Conservation (phyloP, 2,797 vertebrate genomes). For the Melanotaenia parkinsoni region DNA sequence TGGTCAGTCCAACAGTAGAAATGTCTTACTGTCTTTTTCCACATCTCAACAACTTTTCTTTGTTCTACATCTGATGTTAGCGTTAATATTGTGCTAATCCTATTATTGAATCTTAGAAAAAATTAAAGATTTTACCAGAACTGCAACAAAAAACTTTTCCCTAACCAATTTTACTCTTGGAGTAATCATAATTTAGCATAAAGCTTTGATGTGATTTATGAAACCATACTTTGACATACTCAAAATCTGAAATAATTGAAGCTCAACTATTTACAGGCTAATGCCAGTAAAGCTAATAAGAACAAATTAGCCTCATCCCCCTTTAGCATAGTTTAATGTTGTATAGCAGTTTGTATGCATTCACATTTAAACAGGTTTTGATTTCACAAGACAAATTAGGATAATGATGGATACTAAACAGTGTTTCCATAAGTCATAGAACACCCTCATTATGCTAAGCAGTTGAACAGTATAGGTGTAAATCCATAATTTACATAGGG, state of each 20-base stretch:
- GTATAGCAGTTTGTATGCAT: not conserved
- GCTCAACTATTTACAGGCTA: slow-evolving; percentile 43
- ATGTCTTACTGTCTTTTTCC: not conserved
- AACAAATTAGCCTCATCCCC: slow-evolving; percentile 19
- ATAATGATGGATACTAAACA: not conserved
- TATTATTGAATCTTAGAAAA: not conserved
- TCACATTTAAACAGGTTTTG: not conserved
- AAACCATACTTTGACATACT: slow-evolving; percentile 37
- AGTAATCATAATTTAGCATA: not conserved
- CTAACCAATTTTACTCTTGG: not conserved
- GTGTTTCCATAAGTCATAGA: not conserved
- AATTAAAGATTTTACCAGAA: too few relatives aligned
- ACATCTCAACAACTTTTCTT: not conserved
- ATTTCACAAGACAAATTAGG: not conserved
- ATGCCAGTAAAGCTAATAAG: slow-evolving; percentile 31
- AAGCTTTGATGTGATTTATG: slow-evolving; percentile 20
- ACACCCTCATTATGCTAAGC: not conserved
- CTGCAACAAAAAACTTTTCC: not conserved
- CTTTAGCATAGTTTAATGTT: slow-evolving; percentile 2
- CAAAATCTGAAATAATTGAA: slow-evolving; percentile 39
- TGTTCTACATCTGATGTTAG: not conserved
- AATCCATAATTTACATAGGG: not conserved
- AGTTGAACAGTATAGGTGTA: slow-evolving; percentile 1
- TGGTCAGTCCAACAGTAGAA: not conserved
- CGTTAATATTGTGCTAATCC: not conserved